A percentile compares a stretch with the other conserved stretches of the same genome.
These are phyloP conservation scores for Microtus oregoni DNA, from an alignment of 2,113 vertebrate species.

Conservation along the genomic window DNA sequence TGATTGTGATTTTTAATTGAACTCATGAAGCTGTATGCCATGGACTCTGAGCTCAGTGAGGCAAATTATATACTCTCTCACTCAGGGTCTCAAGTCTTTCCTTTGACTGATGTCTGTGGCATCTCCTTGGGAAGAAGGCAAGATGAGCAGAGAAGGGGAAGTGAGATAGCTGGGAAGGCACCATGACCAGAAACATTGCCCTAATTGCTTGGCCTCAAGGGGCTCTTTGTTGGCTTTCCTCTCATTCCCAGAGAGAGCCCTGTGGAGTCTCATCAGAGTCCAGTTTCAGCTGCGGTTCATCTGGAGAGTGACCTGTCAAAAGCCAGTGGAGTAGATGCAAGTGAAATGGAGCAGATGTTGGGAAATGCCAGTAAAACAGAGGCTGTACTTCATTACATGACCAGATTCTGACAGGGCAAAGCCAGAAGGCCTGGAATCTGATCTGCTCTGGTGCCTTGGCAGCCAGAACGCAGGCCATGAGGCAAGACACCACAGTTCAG, in stretches of 20 bases:
- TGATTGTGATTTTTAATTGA: too few relatives aligned
- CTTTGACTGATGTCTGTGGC: neutral
- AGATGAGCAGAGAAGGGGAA: neutral
- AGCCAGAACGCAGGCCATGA: slow-evolving; percentile 26
- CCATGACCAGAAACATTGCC: neutral
- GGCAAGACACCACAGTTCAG: slow-evolving; percentile 43
- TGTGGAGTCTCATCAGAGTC: slow-evolving; percentile 25
- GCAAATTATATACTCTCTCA: neutral
- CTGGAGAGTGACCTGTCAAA: slow-evolving; percentile 70
- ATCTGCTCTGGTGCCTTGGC: slow-evolving; percentile 63
- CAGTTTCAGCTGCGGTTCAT: slow-evolving; percentile 65
- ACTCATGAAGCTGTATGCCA: too few relatives aligned
- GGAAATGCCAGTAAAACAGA: slow-evolving; percentile 50
- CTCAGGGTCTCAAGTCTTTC: neutral
- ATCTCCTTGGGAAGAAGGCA: neutral
- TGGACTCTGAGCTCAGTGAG: too few relatives aligned
- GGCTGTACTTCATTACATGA: slow-evolving; percentile 70
- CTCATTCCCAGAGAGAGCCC: slow-evolving; percentile 36
- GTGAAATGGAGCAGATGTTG: slow-evolving; percentile 65
- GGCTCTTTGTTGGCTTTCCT: neutral
- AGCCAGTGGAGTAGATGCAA: slow-evolving; percentile 61
- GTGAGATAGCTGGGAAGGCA: neutral
- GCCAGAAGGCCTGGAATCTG: slow-evolving; percentile 62
- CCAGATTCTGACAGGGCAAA: slow-evolving; percentile 71
- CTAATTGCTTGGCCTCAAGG: slow-evolving; percentile 10